Evolutionary conservation across 2,113 vertebrate species (phyloP).

Genomic region (Oreocharis arfaki): DNA sequence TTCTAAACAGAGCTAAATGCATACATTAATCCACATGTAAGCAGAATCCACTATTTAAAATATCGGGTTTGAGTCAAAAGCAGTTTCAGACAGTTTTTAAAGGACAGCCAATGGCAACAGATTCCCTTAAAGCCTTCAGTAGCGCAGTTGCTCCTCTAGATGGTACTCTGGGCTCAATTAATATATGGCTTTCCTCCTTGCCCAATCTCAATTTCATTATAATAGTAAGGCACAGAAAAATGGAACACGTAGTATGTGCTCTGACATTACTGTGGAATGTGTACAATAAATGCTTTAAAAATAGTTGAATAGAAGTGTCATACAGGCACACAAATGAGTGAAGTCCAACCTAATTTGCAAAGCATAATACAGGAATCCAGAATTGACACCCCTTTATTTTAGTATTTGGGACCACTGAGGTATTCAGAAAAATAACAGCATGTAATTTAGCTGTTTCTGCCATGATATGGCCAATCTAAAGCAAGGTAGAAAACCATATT

Average conservation of each 20-base stretch:
- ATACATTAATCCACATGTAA: background rate
- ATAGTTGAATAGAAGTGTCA: background rate
- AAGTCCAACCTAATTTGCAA: background rate
- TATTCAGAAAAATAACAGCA: background rate
- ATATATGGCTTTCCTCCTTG: background rate
- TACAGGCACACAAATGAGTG: background rate
- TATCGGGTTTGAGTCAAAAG: background rate
- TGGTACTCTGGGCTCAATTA: constrained; percentile 11
- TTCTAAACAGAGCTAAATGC: background rate
- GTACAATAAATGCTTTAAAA: background rate
- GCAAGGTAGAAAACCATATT: background rate
- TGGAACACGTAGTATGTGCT: background rate
- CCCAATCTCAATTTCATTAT: background rate
- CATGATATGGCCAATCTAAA: background rate
- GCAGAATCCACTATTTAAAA: background rate
- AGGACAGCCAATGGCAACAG: background rate
- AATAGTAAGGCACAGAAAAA: background rate
- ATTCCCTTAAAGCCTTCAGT: background rate
- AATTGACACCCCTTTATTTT: background rate
- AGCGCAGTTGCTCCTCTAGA: constrained; percentile 32
- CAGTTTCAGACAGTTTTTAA: background rate
- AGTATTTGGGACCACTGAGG: background rate
- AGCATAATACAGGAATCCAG: background rate
- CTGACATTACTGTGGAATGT: background rate
- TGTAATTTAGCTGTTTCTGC: background rate